Conservation (phyloP, 2,888 invertebrate species). For the Ryuthela nishihirai region DNA sequence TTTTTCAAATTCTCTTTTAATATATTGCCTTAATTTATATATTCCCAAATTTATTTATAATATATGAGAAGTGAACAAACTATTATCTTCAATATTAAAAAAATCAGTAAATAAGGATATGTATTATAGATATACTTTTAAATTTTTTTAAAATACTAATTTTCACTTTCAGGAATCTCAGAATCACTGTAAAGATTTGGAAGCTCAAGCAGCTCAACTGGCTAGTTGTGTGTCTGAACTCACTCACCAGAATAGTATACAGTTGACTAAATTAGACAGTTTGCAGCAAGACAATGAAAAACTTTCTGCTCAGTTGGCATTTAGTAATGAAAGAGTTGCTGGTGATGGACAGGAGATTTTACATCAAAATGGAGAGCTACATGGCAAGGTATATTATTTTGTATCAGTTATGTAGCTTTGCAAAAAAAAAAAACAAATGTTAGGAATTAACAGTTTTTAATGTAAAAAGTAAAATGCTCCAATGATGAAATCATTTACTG, state of each 20-base stretch:
- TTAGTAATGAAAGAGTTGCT: slow-evolving; percentile 51
- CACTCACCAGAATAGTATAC: slow-evolving; percentile 55
- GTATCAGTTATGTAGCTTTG: not conserved
- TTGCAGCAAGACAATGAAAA: slow-evolving; percentile 45
- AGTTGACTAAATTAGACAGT: slow-evolving; percentile 53
- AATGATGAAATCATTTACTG: too few species aligned
- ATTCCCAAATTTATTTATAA: not conserved
- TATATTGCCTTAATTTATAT: not conserved
- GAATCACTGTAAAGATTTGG: slow-evolving; percentile 21
- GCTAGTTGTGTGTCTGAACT: not conserved
- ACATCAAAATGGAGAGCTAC: slow-evolving; percentile 36
- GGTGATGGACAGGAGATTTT: slow-evolving; percentile 44
- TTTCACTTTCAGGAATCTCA: not conserved
- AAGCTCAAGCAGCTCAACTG: slow-evolving; percentile 20
- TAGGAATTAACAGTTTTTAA: not conserved
- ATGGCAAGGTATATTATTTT: slow-evolving; percentile 20
- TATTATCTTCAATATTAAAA: too few species aligned
- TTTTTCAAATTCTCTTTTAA: not conserved
- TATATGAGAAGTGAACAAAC: not conserved
- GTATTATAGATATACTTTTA: too few species aligned
- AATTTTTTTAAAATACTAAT: too few species aligned
- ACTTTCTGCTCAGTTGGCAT: slow-evolving; percentile 51
- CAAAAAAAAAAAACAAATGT: not conserved
- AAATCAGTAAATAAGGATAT: too few species aligned
- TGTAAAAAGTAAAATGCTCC: too few species aligned